Base-by-base conservation (phyloP, 2,888 invertebrate genomes). In the Orchesellides sinensis region DNA sequence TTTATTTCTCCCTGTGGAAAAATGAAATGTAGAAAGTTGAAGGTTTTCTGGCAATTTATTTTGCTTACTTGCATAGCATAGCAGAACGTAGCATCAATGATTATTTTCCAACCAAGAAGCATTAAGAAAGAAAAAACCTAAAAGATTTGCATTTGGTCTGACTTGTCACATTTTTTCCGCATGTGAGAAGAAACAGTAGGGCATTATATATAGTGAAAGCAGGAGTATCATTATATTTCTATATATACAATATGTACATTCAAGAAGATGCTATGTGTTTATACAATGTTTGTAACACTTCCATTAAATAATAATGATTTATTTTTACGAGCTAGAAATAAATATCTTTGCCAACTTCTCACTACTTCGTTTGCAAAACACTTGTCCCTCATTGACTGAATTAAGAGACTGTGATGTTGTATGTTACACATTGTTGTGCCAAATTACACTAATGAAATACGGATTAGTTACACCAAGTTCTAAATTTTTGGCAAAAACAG, bases 241-340 rank as follows among this genome's bases (percentile, higher is more conserved):
- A n/a, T n/a, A n/a, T n/a, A n/a, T n/a, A n/a, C n/a, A n/a, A n/a
- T n/a, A n/a, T n/a, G n/a, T n/a, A n/a, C n/a, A n/a, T n/a, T n/a
- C n/a, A 32, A 32, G 10, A 10, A 10, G 32, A 32, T 6, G 32
- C 32, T 5, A 32, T 32, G 6, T 10, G 32, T 32, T 5, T 32
- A 10, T 10, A 10, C 5, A 5, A 8, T 54, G 69, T 27, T 49
- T 70, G 69, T 54, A 73, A 49, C 49, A 73, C 47, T 73, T 61
- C 49, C 73, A 73, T 73, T 73, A n/a, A n/a, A n/a, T 54, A 73
- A 35, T 56, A 73, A 61, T 73, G 73, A 73, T 73, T 73, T 73
- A 73, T 73, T 49, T 49, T 47, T 47, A 32, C 32, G 23, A 17
- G 23, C 27, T 17, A 61, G 49, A 32, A 52, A 65, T 54, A 65